Evolutionary conservation across 2,888 invertebrate genomes (phyloP).

Genomic region (Geophilus truncorum): DNA sequence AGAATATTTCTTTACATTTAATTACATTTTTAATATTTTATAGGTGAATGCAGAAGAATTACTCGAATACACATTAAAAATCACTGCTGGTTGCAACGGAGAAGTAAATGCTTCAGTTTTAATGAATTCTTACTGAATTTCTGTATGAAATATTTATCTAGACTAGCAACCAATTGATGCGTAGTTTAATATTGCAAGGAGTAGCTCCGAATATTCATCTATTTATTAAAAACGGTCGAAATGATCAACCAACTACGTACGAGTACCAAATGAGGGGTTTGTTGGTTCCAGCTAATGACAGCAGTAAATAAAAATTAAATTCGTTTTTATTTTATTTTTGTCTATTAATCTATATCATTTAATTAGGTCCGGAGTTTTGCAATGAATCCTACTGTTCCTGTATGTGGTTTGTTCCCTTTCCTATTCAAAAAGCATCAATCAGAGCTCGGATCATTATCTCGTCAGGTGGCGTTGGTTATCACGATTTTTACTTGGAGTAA

Average conservation of each 20-base stretch:
- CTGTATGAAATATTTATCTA: not conserved
- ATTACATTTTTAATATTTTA: not conserved
- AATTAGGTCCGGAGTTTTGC: not conserved
- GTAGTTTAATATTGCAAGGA: constrained; percentile 1
- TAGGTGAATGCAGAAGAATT: not conserved
- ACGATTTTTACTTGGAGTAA: not conserved
- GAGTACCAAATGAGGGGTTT: not conserved
- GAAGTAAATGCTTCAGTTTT: not conserved
- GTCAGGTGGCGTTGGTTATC: not conserved
- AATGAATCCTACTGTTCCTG: not conserved
- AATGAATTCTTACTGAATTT: not conserved
- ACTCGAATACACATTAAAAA: not conserved
- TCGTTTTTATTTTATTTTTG: not conserved
- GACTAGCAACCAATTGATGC: not conserved
- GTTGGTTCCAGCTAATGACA: not conserved
- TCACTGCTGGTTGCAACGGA: not conserved
- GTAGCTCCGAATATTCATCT: not conserved
- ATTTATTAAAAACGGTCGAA: not conserved
- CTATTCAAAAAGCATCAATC: not conserved
- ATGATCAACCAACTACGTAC: not conserved
- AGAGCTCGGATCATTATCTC: not conserved
- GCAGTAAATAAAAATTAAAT: not conserved
- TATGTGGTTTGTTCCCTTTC: not conserved
- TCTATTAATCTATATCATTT: not conserved
- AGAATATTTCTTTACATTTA: not conserved